phyloP scores from a whole-genome alignment of 2,797 vertebrate species.

The Gymnodraco acuticeps region DNA sequence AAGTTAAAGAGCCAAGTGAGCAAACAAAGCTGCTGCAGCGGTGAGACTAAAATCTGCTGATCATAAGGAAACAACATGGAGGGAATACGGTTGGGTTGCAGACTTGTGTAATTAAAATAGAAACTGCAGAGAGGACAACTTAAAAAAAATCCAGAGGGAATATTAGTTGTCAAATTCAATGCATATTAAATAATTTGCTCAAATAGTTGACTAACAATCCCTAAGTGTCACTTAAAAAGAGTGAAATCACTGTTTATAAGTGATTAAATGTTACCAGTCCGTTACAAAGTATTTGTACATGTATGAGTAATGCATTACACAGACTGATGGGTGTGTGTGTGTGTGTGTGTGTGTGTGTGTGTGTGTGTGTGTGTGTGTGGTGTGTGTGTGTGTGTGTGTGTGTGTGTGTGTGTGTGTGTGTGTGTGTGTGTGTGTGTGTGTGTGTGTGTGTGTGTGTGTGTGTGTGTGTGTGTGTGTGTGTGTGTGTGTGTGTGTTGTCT shows the following conservation, averaged over 20 bases:
- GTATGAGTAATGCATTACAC: too few relatives aligned
- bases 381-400: not conserved
- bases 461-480: too few relatives aligned
- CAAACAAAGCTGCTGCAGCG: not conserved
- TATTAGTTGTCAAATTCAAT: not conserved
- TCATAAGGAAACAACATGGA: not conserved
- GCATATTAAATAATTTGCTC: too few relatives aligned
- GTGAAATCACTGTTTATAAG: not conserved
- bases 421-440: not conserved
- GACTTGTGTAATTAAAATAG: not conserved
- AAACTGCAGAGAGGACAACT: not conserved
- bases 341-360: fast-evolving
- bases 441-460: too few relatives aligned
- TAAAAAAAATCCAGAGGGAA: not conserved
- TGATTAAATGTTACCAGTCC: not conserved
- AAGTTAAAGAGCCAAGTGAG: not conserved
- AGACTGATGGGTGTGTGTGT: too few relatives aligned
- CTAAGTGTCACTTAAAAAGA: too few relatives aligned
- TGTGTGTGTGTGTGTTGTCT: constrained; percentile 63
- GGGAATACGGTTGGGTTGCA: not conserved
- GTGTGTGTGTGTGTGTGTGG: too few relatives aligned
- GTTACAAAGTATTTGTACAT: too few relatives aligned
- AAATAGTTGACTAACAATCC: too few relatives aligned
- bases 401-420: not conserved
- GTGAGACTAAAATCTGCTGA: constrained; percentile 2